Base-by-base conservation (phyloP, 2,797 vertebrate species). In the Zalophus californianus region DNA sequence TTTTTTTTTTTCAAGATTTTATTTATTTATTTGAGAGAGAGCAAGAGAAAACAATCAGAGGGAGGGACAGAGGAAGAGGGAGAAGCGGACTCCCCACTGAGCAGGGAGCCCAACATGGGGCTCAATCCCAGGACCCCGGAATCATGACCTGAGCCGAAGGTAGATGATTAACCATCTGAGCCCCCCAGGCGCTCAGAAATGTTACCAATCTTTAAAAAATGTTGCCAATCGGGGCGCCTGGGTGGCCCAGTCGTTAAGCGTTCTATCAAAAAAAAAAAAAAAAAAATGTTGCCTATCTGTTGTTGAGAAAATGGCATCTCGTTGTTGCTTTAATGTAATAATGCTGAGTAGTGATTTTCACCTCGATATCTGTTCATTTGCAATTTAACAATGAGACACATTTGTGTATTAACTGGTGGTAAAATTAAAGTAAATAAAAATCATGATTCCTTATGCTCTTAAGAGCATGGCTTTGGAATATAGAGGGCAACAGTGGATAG, bases 381-480 rank as follows among this genome's bases (percentile, higher is more conserved):
- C 52, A 29, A 89, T 88, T 89, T 83, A 96, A 83, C 50, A 60
- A 18, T 35, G 12, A 83, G n/a, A 83, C 58, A 5, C 4, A 18
- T 52, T n/a, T 44, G 9, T 52, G 44, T 64, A 86, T n/a, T 29
- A 60, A 78, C 29, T 21, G 50, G n/a, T 60, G 23, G 11, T 83
- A 83, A 83, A 75, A 92, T n/a, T n/a, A 88, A 56, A 56, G 50
- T 50, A 68, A 83, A 86, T 86, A 44, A 92, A 86, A 77, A 83
- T 38, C 60, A 83, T 7, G 68, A 77, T 29, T 77, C 5, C 21
- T 77, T 29, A 83, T 9, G 25, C 54, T 35, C 23, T 83, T 75
- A 27, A 68, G 38, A 95, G 44, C n/a, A 50, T 58, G 77, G 29
- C 29, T 84, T 56, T 77, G 58, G 91, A 66, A 87, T 48, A 75